These are phyloP conservation scores for Anastrepha ludens DNA, from an alignment of 1,140 invertebrate species.

Conservation along the genomic window DNA sequence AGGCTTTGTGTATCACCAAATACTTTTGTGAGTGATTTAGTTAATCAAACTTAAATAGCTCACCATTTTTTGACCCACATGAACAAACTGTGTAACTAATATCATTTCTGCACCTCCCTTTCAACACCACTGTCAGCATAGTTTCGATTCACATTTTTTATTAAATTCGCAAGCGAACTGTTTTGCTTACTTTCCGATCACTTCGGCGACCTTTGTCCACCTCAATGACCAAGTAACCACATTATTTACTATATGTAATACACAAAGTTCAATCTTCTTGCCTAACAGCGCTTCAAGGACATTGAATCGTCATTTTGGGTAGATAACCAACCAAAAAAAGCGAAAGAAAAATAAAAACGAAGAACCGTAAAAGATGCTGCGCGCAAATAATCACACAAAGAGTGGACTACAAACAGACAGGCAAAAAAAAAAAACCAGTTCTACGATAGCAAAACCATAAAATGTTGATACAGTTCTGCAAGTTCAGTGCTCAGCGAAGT, in stretches of 20 bases:
- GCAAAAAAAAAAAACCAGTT: not conserved
- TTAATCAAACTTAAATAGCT: not conserved
- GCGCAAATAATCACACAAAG: not conserved
- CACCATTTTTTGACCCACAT: not conserved
- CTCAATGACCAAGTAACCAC: not conserved
- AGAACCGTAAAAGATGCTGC: not conserved
- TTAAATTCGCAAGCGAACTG: not conserved
- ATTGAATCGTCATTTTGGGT: not conserved
- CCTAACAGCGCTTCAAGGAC: not conserved
- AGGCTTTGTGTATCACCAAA: no score
- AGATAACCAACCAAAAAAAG: not conserved
- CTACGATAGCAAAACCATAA: not conserved
- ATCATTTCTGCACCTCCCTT: no score
- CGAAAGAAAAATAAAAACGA: not conserved
- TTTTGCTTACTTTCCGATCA: no score
- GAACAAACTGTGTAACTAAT: not conserved
- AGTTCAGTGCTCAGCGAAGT: not conserved
- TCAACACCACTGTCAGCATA: not conserved
- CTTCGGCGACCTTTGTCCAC: not conserved
- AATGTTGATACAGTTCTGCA: not conserved
- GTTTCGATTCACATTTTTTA: not conserved
- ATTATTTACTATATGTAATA: not conserved
- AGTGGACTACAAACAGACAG: not conserved
- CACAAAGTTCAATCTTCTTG: slow-evolving; percentile 7
- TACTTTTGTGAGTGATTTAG: not conserved